Evolutionary conservation across 2,888 invertebrate species (phyloP), one percentile per base, ranked within the genome.

Genomic region (Tetragnatha montana): DNA sequence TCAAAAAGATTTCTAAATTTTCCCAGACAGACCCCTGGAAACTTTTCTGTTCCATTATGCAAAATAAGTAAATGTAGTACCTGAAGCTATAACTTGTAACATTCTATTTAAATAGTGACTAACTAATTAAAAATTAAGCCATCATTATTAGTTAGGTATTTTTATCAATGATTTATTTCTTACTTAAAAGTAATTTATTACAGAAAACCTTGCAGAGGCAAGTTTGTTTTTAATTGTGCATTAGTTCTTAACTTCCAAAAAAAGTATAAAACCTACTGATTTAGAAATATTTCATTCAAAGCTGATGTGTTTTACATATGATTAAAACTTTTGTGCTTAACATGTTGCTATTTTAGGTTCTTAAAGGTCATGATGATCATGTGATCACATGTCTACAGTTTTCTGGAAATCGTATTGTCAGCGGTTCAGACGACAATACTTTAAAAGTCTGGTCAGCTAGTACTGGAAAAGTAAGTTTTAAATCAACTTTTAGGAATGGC

Each of bases 311-410:
- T 0, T 70, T 70, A 35, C 35, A 35, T 35, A 35, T 2, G 4
- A 35, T n/a, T n/a, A 80, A 47, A 17, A 19, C 35, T 60, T 60
- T 74, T 6, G 70, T 22, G 21, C 4, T 8, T 22, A 14, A 73
- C 50, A 6, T 75, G 12, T 49, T 47, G 79, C 4, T 91, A 95
- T 95, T 74, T 96, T 97, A 98, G 94, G 96, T 98, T 92, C 95
- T 99, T 92, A 97, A 98, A 93, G 99, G 99, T 0, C 99, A 99
- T 93, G 99, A 99, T 93, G 99, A 99, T 93, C 99, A 99, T 94
- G 99, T 99, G 80, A 99, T 99, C 92, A 99, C 99, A 0, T 99
- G 99, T 93, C 95, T 99, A 47, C 99, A 99, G 94, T 99, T 99
- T 94, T 97, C 97, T 92, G 98, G 97, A 2, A 98, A 97, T 94